Base-by-base conservation (phyloP, 2,888 invertebrate genomes). In the Agrochola litura region DNA sequence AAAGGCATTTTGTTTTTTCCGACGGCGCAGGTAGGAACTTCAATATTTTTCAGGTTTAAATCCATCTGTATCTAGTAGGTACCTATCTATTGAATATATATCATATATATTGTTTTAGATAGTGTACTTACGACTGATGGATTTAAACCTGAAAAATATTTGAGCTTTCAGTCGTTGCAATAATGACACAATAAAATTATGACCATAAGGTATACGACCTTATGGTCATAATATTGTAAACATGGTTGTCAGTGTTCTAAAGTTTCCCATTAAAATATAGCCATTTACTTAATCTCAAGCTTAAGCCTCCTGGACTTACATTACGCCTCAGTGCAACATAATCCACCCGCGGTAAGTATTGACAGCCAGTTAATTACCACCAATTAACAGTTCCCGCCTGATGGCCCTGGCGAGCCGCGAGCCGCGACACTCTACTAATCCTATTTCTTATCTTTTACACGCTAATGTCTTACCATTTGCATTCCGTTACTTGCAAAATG, bases 391-490 rank as follows among this genome's bases (percentile, higher is more conserved):
- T 86, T 88, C 85, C 81, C 54, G 79, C 58, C 69, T 73, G 43
- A 8, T 70, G 83, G 83, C 75, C 70, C 75, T 83, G 80, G 79
- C 82, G 82, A 84, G 83, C 89, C 93, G 90, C 61, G 91, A 92
- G 25, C 65, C 30, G 90, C 71, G 91, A 93, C 93, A 93, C 90
- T 89, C 90, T 83, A 89, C 92, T 96, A 96, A 96, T 96, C 95
- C 96, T 90, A 91, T 92, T 94, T 94, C 95, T 96, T 96, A 96
- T 96, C 96, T 94, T 92, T 90, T 90, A 92, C 92, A 89, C 93
- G 93, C 95, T 96, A 96, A 96, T 95, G 96, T 94, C 95, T 93
- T 90, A 77, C 89, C 90, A 96, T 96, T 96, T 95, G 95, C 96
- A 96, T 96, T 92, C 85, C 85, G 90, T 90, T 92, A 89, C 91